phyloP scores from a whole-genome alignment of 2,888 invertebrate genomes.

The Agrochola lota region DNA sequence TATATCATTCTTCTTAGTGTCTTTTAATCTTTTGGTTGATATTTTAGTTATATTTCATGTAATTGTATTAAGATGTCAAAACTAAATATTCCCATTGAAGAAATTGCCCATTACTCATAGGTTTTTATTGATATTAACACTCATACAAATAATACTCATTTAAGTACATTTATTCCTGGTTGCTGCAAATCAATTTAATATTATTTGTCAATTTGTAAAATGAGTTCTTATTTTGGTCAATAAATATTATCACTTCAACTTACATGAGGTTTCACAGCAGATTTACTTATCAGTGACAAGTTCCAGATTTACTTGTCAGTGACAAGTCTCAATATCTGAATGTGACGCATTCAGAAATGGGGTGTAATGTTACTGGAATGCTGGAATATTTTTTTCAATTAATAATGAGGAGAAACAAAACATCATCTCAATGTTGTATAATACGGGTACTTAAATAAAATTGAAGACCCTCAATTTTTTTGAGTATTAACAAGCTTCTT shows the following conservation, averaged over 20 bases:
- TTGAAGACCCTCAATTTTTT: too few relatives aligned
- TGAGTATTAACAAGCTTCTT: too few relatives aligned
- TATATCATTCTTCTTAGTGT: not conserved
- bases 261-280: not conserved
- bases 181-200: not conserved
- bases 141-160: not conserved
- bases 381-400: not conserved
- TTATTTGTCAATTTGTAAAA: not conserved
- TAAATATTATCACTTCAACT: not conserved
- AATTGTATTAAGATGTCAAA: not conserved
- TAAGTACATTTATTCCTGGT: not conserved
- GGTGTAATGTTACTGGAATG: not conserved
- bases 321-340: too few relatives aligned
- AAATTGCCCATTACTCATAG: slow-evolving; percentile 3
- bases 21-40: not conserved
- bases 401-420: not conserved
- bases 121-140: slow-evolving; percentile 7
- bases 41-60: not conserved
- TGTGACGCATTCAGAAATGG: not conserved
- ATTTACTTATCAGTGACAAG: not conserved
- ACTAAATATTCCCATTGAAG: not conserved
- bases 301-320: not conserved
- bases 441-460: not conserved
- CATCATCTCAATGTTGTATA: not conserved
- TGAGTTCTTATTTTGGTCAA: not conserved